Conservation (phyloP, 2,888 invertebrate species). For the Himalopsyche kuldschensis region DNA sequence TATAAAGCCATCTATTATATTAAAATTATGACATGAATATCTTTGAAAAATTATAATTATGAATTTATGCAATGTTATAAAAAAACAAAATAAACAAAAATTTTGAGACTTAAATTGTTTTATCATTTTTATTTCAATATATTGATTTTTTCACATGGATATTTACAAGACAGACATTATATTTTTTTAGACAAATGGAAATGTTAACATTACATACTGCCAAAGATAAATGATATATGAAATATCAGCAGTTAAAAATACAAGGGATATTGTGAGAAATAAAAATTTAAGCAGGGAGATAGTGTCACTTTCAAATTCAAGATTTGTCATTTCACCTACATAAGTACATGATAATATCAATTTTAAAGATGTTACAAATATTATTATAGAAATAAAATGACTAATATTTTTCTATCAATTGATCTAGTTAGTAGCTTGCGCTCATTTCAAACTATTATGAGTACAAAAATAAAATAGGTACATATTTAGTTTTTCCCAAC, state of each 20-base stretch:
- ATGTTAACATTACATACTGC: not conserved
- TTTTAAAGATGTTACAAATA: not conserved
- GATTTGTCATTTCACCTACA: not conserved
- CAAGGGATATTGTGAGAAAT: not conserved
- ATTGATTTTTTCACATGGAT: conserved; percentile 7
- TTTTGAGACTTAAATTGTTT: not conserved
- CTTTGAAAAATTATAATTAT: no score
- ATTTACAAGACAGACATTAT: conserved; percentile 2
- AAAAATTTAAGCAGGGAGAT: not conserved
- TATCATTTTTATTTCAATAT: conserved; percentile 5
- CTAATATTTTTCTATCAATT: not conserved
- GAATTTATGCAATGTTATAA: no score
- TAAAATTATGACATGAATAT: no score
- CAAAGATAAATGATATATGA: not conserved
- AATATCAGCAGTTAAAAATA: not conserved
- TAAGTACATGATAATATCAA: not conserved
- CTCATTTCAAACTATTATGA: not conserved
- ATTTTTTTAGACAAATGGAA: not conserved
- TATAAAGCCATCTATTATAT: no score
- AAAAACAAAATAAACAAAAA: no score
- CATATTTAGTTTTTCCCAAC: not conserved
- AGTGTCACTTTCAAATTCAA: not conserved
- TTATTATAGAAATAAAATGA: not conserved
- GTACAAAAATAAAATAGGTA: not conserved
- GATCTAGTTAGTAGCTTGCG: not conserved